These are phyloP conservation scores for Myocastor coypus DNA, from an alignment of 2,113 vertebrate species.

Conservation along the genomic window DNA sequence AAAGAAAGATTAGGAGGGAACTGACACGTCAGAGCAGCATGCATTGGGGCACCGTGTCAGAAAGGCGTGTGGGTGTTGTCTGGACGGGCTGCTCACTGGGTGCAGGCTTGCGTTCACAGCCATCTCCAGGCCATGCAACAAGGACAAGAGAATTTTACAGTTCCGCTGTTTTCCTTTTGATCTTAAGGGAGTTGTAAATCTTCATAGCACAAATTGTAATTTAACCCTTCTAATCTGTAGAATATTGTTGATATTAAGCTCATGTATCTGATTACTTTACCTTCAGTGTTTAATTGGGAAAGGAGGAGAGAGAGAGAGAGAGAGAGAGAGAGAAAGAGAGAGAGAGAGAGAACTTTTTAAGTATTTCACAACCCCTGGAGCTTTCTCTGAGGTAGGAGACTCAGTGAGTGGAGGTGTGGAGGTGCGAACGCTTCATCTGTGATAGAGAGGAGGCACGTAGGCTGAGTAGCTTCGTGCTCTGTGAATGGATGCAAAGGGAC, in stretches of 20 bases:
- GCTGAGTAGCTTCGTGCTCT: not conserved
- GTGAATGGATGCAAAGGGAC: constrained; percentile 29
- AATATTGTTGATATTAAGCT: not conserved
- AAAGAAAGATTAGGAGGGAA: not conserved
- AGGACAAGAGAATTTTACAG: not conserved
- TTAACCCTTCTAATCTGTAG: constrained; percentile 58
- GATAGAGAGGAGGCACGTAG: not conserved
- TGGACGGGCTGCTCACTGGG: not conserved
- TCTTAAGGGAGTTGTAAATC: constrained; percentile 17
- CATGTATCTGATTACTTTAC: not conserved
- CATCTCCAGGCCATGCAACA: not conserved
- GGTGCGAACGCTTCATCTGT: not conserved
- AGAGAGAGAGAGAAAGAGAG: no score
- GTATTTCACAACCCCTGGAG: not conserved
- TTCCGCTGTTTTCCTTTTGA: constrained; percentile 48
- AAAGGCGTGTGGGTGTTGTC: not conserved
- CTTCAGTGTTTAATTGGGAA: constrained; percentile 17
- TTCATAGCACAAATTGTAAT: constrained; percentile 16
- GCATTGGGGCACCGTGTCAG: constrained; percentile 8
- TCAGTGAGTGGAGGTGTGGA: not conserved
- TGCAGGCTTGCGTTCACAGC: not conserved
- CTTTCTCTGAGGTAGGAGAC: not conserved
- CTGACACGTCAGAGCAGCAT: not conserved
- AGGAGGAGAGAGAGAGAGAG: not conserved
- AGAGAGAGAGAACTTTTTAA: no score